Base-by-base conservation (phyloP, 1,140 invertebrate species). In the Glomeris maerens region DNA sequence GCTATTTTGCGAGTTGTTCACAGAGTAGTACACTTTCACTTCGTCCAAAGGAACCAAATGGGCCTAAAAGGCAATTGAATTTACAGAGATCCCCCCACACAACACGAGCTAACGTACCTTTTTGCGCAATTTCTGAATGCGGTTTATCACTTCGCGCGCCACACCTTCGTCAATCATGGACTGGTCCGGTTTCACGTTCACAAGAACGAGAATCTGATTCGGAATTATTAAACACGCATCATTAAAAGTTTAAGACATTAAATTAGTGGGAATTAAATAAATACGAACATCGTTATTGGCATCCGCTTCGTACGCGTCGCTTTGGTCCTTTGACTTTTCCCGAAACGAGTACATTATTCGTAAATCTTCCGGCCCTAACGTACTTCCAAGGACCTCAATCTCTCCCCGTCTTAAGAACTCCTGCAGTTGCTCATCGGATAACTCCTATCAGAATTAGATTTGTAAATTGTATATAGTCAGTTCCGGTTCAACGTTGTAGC, bases 111-210 rank as follows among this genome's bases (percentile, higher is more conserved):
- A 4, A 48, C 27, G 13, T 42, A 54, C 67, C 66, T 94, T 92
- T 67, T 98, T 98, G n/a, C 95, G 73, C 0, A 98, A 69, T 69
- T 95, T 96, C 63, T 99, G 96, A 31, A 99, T 77, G 39, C 94
- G 77, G 65, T 98, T 98, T 25, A 96, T 90, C 5, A 98, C 80
- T 71, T 98, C 95, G 51, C 95, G 73, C 0, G 89, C 85, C 50
- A 83, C 72, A 25, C 90, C 90, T 75, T 98, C 93, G 64, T 94
- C 82, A 50, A 87, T 69, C 82, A 97, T 84, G 2, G 79, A 77
- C 59, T 88, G 79, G 67, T 94, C 89, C 1, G 86, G 73, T 21
- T 63, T 66, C 10, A 72, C 66, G 59, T 78, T 72, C 26, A 79
- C 60, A 20, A 89, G 62, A 53, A 89, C 78, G 27, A 89, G 63